Evolutionary conservation across 2,888 invertebrate genomes (phyloP).

Genomic region (Hemaris fuciformis): DNA sequence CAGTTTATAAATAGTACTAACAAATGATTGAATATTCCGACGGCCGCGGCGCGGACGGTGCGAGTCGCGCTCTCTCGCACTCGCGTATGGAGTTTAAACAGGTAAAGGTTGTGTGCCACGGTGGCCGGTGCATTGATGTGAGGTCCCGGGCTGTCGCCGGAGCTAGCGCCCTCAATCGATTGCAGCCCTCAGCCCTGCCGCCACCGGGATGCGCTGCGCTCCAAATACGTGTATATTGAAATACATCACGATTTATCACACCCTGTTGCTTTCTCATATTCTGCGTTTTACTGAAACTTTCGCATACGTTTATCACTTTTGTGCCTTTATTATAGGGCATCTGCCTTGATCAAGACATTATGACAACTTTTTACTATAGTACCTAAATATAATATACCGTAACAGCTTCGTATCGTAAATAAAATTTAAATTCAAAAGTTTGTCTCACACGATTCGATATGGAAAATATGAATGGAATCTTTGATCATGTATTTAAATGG

Average conservation of each 20-base stretch:
- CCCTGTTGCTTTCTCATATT: not conserved
- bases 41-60: not conserved
- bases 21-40: not conserved
- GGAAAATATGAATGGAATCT: no score
- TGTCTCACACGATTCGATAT: no score
- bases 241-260: not conserved
- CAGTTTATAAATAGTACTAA: not conserved
- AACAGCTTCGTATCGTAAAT: no score
- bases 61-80: not conserved
- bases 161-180: slow-evolving; percentile 44
- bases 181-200: slow-evolving; percentile 26
- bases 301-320: not conserved
- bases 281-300: not conserved
- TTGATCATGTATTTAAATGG: no score
- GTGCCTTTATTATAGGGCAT: not conserved
- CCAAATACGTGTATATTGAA: not conserved
- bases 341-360: not conserved
- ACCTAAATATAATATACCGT: no score
- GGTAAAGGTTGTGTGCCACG: not conserved
- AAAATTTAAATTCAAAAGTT: no score
- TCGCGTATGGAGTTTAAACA: not conserved
- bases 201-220: slow-evolving; percentile 25
- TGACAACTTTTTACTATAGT: no score
- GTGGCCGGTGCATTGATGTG: slow-evolving; percentile 3
- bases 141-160: slow-evolving; percentile 18